These are phyloP conservation scores for Plagodis dolabraria DNA, from an alignment of 2,888 invertebrate species.

Conservation along the genomic window DNA sequence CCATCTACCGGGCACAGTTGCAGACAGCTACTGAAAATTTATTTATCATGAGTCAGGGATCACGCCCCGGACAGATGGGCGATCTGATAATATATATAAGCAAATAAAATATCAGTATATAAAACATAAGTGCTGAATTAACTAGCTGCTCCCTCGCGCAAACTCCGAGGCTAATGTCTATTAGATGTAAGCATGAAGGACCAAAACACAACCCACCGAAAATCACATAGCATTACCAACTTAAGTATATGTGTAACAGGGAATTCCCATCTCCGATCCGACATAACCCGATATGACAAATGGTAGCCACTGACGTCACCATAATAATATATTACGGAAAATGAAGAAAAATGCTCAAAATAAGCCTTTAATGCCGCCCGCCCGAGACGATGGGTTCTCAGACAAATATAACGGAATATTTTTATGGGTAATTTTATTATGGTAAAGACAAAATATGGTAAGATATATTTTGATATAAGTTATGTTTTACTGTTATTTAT, in stretches of 20 bases:
- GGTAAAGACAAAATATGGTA: slow-evolving; percentile 22
- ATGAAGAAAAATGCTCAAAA: slow-evolving; percentile 59
- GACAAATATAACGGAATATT: slow-evolving; percentile 29
- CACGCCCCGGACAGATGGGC: no score
- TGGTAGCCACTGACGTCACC: slow-evolving; percentile 54
- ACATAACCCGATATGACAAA: slow-evolving; percentile 59
- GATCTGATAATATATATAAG: no score
- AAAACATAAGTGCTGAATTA: no score
- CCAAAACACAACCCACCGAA: not conserved
- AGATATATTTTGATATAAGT: not conserved
- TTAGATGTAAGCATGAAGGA: no score
- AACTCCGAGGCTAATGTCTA: no score
- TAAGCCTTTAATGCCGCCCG: slow-evolving; percentile 54
- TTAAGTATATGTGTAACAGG: slow-evolving; percentile 10
- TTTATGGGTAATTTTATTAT: slow-evolving; percentile 24
- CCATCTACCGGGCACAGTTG: no score
- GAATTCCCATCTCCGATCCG: slow-evolving; percentile 34
- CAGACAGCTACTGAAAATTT: no score
- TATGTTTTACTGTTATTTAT: not conserved
- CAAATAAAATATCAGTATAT: no score
- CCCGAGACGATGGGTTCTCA: slow-evolving; percentile 34
- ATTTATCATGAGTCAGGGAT: no score
- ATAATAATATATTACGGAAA: slow-evolving; percentile 60
- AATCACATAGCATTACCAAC: not conserved
- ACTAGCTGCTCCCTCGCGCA: no score